Conservation (phyloP, 2,888 invertebrate genomes). For the Eumacrocentrus americanus region DNA sequence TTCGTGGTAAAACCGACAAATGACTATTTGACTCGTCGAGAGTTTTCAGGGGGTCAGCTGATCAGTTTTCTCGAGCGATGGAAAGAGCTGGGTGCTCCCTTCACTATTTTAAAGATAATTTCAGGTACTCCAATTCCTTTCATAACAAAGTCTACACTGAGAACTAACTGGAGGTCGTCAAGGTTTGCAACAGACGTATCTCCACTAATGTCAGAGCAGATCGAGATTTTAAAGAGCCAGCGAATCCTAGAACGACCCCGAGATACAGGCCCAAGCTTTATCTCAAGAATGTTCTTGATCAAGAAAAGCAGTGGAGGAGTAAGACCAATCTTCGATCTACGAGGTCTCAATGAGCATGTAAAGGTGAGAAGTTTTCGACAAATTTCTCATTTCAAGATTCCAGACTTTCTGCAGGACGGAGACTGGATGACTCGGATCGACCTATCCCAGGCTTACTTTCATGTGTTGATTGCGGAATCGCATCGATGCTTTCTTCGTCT, state of each 20-base stretch:
- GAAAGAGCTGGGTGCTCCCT: constrained; percentile 29
- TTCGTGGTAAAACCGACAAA: constrained; percentile 20
- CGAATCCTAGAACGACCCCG: constrained; percentile 18
- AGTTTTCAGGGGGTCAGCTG: constrained; percentile 23
- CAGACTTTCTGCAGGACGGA: constrained; percentile 11
- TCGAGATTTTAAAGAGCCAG: constrained; percentile 20
- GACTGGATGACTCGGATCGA: constrained; percentile 17
- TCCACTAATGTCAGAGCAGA: constrained; percentile 20
- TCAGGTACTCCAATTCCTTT: constrained; percentile 25
- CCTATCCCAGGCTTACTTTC: constrained; percentile 18
- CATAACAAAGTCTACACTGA: constrained; percentile 18
- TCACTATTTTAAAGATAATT: constrained; percentile 26
- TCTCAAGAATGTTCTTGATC: constrained; percentile 28
- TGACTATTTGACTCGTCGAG: constrained; percentile 5
- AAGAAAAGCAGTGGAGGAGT: constrained; percentile 23
- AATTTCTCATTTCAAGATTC: constrained; percentile 37
- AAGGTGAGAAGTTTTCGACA: not conserved
- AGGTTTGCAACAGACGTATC: constrained; percentile 19
- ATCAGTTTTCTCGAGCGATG: constrained; percentile 30
- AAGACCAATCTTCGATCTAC: constrained; percentile 58
- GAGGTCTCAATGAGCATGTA: constrained; percentile 45
- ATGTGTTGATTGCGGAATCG: constrained; percentile 9
- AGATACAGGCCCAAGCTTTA: constrained; percentile 19
- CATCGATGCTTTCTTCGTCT: constrained; percentile 5
- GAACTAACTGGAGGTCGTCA: constrained; percentile 22